Base-by-base conservation (phyloP, 1,140 invertebrate species). In the Ostrea edulis region DNA sequence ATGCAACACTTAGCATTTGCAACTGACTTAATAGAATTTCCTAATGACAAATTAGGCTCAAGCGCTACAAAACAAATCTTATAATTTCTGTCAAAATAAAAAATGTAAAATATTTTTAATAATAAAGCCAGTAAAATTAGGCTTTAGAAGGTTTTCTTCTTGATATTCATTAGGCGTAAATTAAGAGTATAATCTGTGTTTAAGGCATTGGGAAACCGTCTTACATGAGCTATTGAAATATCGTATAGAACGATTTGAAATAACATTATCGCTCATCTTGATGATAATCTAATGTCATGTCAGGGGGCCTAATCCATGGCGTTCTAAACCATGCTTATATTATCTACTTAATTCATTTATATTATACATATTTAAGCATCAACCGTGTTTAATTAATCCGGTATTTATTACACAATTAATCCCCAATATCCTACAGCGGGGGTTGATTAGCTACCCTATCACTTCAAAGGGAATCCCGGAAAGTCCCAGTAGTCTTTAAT, bases 301-400 rank as follows among this genome's bases (percentile, higher is more conserved):
- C 68, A 29, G 68, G 65, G 25, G 58, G 25, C 25, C 25, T 77
- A 77, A 29, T 77, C 68, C 68, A 25, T 14, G 29, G 35, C 68
- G 17, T 22, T 77, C 68, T 77, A 25, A 29, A 77, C 12, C 68
- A 77, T 35, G 68, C 68, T 77, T 25, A 77, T 14, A 77, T 77
- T 77, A 77, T 77, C 68, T 77, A 35, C 68, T 77, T 77, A 77
- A 29, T 35, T 77, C 35, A 77, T 77, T 77, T 77, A 77, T 77
- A 77, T 77, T 77, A 25, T 77, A 77, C 68, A 77, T 5, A 77
- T 35, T 77, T 77, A 77, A 77, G 68, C 25, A 29, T 77, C 25
- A 25, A 77, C 68, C 25, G 22, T 77, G 68, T 77, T 77, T 77
- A 77, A 77, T 77, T 77, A 77, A 77, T 77, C 68, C 68, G 68